Base-by-base conservation (phyloP, 2,797 vertebrate species). In the Liasis olivaceus region DNA sequence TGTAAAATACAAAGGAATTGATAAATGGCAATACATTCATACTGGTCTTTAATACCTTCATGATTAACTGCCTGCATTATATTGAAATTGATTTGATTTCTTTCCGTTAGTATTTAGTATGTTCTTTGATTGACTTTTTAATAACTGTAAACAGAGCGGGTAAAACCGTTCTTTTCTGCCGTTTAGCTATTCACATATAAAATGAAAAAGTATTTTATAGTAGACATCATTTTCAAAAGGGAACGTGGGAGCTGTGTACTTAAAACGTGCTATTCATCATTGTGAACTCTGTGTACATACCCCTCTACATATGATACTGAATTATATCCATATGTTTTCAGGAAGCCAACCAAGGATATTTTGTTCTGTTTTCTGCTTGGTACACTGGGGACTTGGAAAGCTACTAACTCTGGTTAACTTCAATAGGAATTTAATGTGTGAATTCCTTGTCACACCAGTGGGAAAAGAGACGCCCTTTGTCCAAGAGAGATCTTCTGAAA, bases 401-500 rank as follows among this genome's bases (percentile, higher is more conserved):
- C 51, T 93, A 93, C 96, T 69, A 89, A 90, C 91, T 96, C 89
- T 94, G 20, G 84, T 93, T 94, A 92, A 85, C 86, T 66, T 92
- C 95, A 92, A 59, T 84, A 89, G 93, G 92, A 97, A 26, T 58
- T 95, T 22, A 89, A 89, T 62, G 89, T 93, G 87, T 94, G 94
- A 92, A 92, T 95, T 93, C 81, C 89, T 88, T 69, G 56, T 59
- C 84, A 84, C 69, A 60, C 47, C 89, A 89, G 91, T 89, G 91
- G 59, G 94, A 84, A 92, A 94, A 94, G 95, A 96, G 93, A 92
- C 85, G 92, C 89, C 93, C 54, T 96, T 96, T 97, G 95, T 96
- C 94, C 93, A 92, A 94, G 89, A 96, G 72, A 92, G 94, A 94
- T 93, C 47, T 96, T 96, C 88, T 97, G 95, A 97, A 96, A 95